Evolutionary conservation across 2,113 vertebrate species (phyloP), one percentile per base, ranked within the genome.

Genomic region (Orthonyx spaldingii): DNA sequence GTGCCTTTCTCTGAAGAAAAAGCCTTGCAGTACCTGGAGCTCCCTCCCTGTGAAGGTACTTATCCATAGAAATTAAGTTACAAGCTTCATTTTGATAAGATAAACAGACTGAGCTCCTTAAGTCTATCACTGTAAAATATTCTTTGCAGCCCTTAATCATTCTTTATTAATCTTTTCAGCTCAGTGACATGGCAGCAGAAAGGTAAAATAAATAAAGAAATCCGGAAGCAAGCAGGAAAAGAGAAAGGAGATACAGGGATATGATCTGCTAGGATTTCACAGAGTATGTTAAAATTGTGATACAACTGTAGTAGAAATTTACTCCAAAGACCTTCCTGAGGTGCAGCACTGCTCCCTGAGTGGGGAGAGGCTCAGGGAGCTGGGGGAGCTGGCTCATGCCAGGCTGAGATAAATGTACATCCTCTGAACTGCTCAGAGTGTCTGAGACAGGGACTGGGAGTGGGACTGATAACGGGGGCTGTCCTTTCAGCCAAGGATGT

Each of bases 1-100:
- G n/a, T 91, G 69, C 44, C 52, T 75, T 93, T 76, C 28, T 93
- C 57, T 61, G 75, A 87, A 90, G 70, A 76, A 65, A 79, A 47
- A 72, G 39, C 56, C 74, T 81, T 84, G 71, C 65, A 60, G 66
- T 50, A 77, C 85, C 85, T 70, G 74, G 53, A 68, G 49, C 70
- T 56, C 64, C 71, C 44, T 94, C 87, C 44, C 77, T 56, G 19
- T 0, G 5, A 71, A 79, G 61, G 82, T 84, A 20, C 90, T 93
- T 72, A 94, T 3, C 84, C 90, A 53, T 41, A 13, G 16, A 90
- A 96, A 96, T 94, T 65, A 94, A 93, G 85, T 86, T 77, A 94
- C 81, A 90, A 94, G 55, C 59, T 84, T 28, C 74, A 65, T 90
- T 85, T 84, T 74, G 83, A 86, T 93, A 69, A 95, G 88, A 93